A percentile compares a stretch with the other conserved stretches of the same genome.
Conservation (phyloP, 1,140 invertebrate genomes). For the Drosophila nigromelanica region DNA sequence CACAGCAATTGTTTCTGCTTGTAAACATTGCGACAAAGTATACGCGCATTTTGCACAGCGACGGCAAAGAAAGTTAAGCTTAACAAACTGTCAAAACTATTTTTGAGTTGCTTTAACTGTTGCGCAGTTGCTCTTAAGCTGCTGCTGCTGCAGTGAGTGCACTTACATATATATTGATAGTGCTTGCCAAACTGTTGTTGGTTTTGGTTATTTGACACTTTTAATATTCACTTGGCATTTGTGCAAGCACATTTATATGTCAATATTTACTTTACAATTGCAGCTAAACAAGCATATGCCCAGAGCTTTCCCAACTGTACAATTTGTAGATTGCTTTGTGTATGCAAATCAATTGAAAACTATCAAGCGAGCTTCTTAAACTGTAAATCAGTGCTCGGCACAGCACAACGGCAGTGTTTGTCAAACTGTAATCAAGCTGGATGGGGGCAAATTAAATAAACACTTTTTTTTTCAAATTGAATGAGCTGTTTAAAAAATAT, state of each 20-base stretch:
- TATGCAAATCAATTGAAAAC: not conserved
- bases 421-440: too few relatives aligned
- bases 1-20: conserved; percentile 2
- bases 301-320: not conserved
- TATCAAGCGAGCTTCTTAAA: not conserved
- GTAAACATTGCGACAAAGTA: not conserved
- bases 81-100: not conserved
- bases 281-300: too few relatives aligned
- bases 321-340: not conserved
- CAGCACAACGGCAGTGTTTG: too few relatives aligned
- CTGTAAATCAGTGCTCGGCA: not conserved
- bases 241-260: too few relatives aligned
- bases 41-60: not conserved
- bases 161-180: not conserved
- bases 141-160: not conserved
- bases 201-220: not conserved
- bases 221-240: not conserved
- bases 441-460: not conserved
- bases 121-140: conserved; percentile 1
- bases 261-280: not conserved
- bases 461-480: too few relatives aligned
- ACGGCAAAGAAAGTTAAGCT: conserved; percentile 19
- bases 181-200: not conserved
- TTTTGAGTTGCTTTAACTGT: not conserved
- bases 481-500: too few relatives aligned